Conservation (phyloP, 1,140 invertebrate genomes). For the Amphibalanus amphitrite region DNA sequence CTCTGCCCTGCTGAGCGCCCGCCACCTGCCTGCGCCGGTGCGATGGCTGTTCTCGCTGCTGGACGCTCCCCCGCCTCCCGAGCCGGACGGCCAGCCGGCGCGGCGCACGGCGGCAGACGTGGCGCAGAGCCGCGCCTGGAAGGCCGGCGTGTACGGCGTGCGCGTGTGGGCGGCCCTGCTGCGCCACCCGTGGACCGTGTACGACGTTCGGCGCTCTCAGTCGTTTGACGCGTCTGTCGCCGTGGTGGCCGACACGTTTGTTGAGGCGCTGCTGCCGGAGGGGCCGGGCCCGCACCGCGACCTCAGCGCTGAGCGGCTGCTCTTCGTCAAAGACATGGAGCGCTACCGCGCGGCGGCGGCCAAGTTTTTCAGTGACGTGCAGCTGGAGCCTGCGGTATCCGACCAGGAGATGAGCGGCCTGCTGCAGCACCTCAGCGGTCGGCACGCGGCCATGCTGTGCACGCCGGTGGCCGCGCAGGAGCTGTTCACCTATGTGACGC, state of each 20-base stretch:
- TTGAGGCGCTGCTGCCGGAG: conserved; percentile 82
- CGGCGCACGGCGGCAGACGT: conserved; percentile 61
- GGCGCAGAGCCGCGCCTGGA: conserved; percentile 89
- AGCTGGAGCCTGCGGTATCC: conserved; percentile 64
- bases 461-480: conserved; percentile 78
- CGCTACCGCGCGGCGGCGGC: conserved; percentile 48
- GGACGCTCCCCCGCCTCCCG: conserved; percentile 38
- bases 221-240: conserved; percentile 81
- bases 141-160: conserved; percentile 60
- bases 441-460: conserved; percentile 74
- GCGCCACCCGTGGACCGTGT: conserved; percentile 92
- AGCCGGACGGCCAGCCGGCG: conserved; percentile 51
- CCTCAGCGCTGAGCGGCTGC: conserved; percentile 81
- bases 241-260: conserved; percentile 89
- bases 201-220: conserved; percentile 82
- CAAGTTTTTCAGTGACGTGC: conserved; percentile 69
- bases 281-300: conserved; percentile 80
- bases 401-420: conserved; percentile 81
- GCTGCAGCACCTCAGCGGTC: conserved; percentile 74
- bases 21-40: conserved; percentile 71
- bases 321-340: conserved; percentile 87
- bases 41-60: conserved; percentile 92
- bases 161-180: conserved; percentile 95
- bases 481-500: conserved; percentile 72
- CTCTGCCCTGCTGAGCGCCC: conserved; percentile 66